A percentile compares a stretch with the other conserved stretches of the same genome.
Conservation (phyloP, 2,113 vertebrate genomes). For the Bostrychus sinensis region DNA sequence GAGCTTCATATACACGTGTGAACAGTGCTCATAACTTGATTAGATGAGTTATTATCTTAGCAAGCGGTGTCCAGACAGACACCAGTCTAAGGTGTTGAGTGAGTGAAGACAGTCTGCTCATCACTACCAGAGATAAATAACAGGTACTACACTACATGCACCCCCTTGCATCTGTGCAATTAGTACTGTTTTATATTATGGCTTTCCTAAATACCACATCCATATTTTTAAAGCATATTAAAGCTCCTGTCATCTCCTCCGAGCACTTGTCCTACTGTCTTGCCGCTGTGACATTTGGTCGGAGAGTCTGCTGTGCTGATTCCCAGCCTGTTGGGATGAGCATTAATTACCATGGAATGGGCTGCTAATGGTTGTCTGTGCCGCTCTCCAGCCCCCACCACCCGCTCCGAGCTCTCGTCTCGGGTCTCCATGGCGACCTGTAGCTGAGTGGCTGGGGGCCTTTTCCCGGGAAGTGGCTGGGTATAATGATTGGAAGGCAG, state of each 20-base stretch:
- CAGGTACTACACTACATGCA: too few species aligned
- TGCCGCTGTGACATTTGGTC: slow-evolving; percentile 50
- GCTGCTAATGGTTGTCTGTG: slow-evolving; percentile 75
- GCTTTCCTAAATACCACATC: slow-evolving; percentile 20
- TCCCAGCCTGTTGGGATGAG: slow-evolving; percentile 66
- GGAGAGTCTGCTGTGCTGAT: slow-evolving; percentile 48
- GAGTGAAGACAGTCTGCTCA: not conserved
- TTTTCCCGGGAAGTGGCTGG: slow-evolving; percentile 65
- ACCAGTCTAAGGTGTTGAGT: slow-evolving; percentile 34
- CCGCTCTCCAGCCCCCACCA: slow-evolving; percentile 42
- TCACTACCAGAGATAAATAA: too few species aligned
- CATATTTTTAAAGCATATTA: slow-evolving; percentile 37
- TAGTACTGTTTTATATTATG: not conserved
- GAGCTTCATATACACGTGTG: slow-evolving; percentile 60
- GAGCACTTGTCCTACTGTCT: slow-evolving; percentile 34
- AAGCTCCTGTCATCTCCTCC: slow-evolving; percentile 10
- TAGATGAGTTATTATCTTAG: slow-evolving; percentile 60
- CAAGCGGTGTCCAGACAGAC: slow-evolving; percentile 30
- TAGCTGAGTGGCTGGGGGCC: slow-evolving; percentile 58
- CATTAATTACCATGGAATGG: slow-evolving; percentile 78
- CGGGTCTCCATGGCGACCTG: slow-evolving; percentile 78
- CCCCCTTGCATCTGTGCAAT: too few species aligned
- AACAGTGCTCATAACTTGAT: slow-evolving; percentile 54
- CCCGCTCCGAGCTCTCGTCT: slow-evolving; percentile 45
- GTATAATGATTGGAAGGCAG: slow-evolving; percentile 68